Percentiles rank a stretch among this genome's conserved stretches.
phyloP scores from a whole-genome alignment of 2,888 invertebrate species.

The Drosophila mettleri region DNA sequence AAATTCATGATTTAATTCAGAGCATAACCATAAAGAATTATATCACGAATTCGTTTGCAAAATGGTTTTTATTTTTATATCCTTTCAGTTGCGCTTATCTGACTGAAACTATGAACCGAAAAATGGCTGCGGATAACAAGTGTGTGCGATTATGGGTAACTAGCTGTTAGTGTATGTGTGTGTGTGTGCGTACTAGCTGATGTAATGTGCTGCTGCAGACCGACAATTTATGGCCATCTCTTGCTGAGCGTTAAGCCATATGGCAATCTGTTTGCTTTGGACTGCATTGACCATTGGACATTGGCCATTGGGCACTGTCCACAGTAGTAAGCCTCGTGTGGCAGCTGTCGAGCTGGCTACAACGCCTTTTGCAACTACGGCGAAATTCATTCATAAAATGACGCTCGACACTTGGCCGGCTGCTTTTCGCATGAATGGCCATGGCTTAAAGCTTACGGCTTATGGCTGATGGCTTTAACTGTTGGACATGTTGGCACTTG shows the following conservation, averaged over 20 bases:
- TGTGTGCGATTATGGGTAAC: not conserved
- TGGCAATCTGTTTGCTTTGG: constrained; percentile 59
- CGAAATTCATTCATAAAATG: constrained; percentile 76
- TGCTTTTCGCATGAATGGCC: constrained; percentile 70
- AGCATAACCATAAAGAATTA: not conserved
- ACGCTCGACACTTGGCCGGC: constrained; percentile 50
- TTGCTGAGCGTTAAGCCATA: constrained; percentile 48
- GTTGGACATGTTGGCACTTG: constrained; percentile 49
- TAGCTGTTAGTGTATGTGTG: not conserved
- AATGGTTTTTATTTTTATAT: not conserved
- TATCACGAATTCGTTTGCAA: not conserved
- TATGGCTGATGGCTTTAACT: constrained; percentile 33
- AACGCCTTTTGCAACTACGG: constrained; percentile 50
- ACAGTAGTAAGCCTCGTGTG: constrained; percentile 17
- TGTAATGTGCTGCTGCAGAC: constrained; percentile 35
- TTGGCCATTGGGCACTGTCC: constrained; percentile 10
- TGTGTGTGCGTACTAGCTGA: constrained; percentile 28
- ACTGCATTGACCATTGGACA: constrained; percentile 41
- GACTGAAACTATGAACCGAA: not conserved
- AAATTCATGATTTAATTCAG: not conserved
- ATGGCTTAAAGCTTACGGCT: constrained; percentile 42
- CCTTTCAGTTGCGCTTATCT: constrained; percentile 2
- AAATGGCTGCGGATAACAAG: not conserved
- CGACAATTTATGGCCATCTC: constrained; percentile 40
- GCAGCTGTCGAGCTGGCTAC: constrained; percentile 17